Conservation (phyloP, 1,140 invertebrate genomes). For the Drosophila biarmipes region DNA sequence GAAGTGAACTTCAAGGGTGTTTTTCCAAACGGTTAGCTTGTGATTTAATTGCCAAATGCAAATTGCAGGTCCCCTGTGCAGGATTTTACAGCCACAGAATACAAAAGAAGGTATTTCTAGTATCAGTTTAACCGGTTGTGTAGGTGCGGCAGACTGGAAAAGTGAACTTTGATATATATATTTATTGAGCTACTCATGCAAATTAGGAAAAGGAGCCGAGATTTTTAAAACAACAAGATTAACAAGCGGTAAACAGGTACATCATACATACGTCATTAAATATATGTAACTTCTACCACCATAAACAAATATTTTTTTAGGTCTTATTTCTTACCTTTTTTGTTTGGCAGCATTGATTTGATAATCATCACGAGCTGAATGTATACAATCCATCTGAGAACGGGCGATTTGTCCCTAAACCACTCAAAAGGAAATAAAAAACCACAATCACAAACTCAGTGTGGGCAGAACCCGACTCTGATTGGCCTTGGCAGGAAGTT, state of each 20-base stretch:
- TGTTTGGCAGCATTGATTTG: background rate
- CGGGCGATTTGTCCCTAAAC: background rate
- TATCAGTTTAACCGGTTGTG: background rate
- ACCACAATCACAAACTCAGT: background rate
- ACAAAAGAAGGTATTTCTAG: background rate
- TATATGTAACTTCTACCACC: too few relatives aligned
- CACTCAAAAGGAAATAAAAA: background rate
- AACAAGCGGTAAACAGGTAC: too few relatives aligned
- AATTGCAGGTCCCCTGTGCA: slow-evolving; percentile 20
- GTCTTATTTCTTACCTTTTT: too few relatives aligned
- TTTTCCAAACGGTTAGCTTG: slow-evolving; percentile 37
- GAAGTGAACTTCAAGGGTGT: slow-evolving; percentile 32
- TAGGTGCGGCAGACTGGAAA: background rate
- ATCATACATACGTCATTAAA: too few relatives aligned
- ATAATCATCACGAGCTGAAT: background rate
- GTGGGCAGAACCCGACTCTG: background rate
- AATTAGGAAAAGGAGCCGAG: too few relatives aligned
- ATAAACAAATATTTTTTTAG: too few relatives aligned
- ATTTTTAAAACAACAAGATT: too few relatives aligned
- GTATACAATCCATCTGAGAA: background rate
- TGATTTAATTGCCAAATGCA: slow-evolving; percentile 64
- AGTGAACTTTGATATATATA: too few relatives aligned
- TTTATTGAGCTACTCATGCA: too few relatives aligned
- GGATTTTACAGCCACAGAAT: background rate
- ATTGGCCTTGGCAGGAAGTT: background rate